Evolutionary conservation across 2,113 vertebrate species (phyloP).

Genomic region (Amazona guildingii): DNA sequence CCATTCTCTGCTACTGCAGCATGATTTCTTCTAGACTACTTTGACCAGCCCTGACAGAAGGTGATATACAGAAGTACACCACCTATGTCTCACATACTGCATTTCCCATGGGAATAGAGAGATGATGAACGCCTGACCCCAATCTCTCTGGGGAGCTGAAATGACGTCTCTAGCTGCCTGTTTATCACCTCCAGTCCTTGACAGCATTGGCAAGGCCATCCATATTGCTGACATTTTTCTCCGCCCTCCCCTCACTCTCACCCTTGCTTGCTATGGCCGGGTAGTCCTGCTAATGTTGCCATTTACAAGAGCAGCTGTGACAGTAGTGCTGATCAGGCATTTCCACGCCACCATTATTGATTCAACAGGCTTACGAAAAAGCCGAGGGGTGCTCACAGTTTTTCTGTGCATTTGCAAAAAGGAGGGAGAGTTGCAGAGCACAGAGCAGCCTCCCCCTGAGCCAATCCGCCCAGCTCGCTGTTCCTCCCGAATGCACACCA

Average conservation of each 20-base stretch:
- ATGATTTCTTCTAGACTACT: not conserved
- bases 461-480: rapidly evolving
- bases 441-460: not conserved
- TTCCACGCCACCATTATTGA: conserved; percentile 7
- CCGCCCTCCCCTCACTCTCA: not conserved
- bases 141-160: not conserved
- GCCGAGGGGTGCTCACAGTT: not conserved
- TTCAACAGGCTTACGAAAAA: not conserved
- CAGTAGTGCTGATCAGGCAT: conserved; percentile 37
- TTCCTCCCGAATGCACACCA: rapidly evolving
- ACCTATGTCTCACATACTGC: not conserved
- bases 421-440: not conserved
- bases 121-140: not conserved
- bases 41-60: not conserved
- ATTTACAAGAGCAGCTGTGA: conserved; percentile 26
- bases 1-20: not conserved
- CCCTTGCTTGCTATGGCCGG: not conserved
- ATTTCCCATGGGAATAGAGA: not conserved
- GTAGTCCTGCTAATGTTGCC: not conserved
- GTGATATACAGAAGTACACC: not conserved
- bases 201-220: conserved; percentile 40
- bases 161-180: conserved; percentile 1
- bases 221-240: conserved; percentile 1
- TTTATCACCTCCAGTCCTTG: conserved; percentile 47
- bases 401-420: not conserved